Evolutionary conservation across 2,113 vertebrate genomes (phyloP), one percentile per base, ranked within the genome.

Genomic region (Mus musculus): DNA sequence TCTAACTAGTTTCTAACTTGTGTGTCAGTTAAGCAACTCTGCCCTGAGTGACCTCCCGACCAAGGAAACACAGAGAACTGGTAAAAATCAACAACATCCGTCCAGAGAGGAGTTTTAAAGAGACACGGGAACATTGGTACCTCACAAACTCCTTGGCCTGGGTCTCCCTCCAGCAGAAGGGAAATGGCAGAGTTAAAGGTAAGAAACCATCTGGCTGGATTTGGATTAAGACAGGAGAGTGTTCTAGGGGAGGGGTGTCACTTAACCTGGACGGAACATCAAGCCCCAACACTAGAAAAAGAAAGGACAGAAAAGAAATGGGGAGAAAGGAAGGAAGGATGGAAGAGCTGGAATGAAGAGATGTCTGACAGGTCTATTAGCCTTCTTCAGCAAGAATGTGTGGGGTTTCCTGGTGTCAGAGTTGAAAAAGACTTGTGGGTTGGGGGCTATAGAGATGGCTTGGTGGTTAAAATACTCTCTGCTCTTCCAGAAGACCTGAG

Each of bases 171-270:
- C 67, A 56, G 26, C 78, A 95, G 95, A 88, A 96, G 77, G 36
- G 98, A 69, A 89, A 99, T 99, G 99, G 96, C 98, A 0, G 98
- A 98, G 94, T 96, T 99, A 54, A 99, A 99, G 99, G 99, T 99
- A 99, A 99, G 99, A 73, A 80, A 26, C 69, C 65, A 52, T 78
- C 61, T 85, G 42, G 19, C 36, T 86, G 63, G n/a, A 26, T 16
- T 63, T 28, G 69, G 30, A 49, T 39, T 69, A n/a, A 65, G 42
- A n/a, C 10, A 22, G 39, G 46, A 39, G 61, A 39, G 14, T 80
- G 3, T 54, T 24, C 33, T 54, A 12, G 52, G 1, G 26, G 65
- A 26, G 65, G 28, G 28, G 28, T 3, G 5, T 84, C 10, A 28
- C 59, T 90, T 36, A 54, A 28, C 12, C 19, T 61, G 36, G 22